phyloP scores from a whole-genome alignment of 2,113 vertebrate genomes.

The Ahaetulla prasina region DNA sequence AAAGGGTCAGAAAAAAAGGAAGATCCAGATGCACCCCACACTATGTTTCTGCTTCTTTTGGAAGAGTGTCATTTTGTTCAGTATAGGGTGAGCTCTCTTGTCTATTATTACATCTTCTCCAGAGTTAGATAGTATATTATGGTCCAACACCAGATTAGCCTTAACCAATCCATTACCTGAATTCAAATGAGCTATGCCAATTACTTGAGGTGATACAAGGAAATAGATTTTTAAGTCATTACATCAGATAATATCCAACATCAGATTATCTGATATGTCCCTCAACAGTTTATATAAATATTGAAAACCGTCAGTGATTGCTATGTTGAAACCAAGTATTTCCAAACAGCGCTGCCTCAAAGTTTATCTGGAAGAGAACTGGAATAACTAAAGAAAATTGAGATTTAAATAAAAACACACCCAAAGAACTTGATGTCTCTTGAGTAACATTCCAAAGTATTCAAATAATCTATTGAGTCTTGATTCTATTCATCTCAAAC shows the following conservation, averaged over 20 bases:
- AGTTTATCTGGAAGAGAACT: background rate
- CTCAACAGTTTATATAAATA: background rate
- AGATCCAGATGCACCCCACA: background rate
- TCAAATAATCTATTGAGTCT: background rate
- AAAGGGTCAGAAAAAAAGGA: background rate
- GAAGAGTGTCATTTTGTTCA: background rate
- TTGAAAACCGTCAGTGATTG: background rate
- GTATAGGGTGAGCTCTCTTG: background rate
- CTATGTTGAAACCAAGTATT: background rate
- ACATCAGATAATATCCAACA: background rate
- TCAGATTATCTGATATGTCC: background rate
- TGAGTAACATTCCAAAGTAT: background rate
- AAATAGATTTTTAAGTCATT: background rate
- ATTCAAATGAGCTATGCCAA: background rate
- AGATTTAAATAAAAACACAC: background rate
- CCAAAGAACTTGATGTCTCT: too few relatives aligned
- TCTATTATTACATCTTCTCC: background rate
- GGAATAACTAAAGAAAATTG: background rate
- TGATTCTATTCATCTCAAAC: background rate
- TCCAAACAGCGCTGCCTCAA: background rate
- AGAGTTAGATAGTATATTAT: background rate
- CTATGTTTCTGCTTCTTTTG: background rate
- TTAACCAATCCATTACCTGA: background rate
- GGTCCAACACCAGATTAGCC: background rate
- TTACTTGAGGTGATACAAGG: background rate